A percentile compares a stretch with the other conserved stretches of the same genome.
Conservation (phyloP, 2,888 invertebrate genomes). For the Andrena praecox region DNA sequence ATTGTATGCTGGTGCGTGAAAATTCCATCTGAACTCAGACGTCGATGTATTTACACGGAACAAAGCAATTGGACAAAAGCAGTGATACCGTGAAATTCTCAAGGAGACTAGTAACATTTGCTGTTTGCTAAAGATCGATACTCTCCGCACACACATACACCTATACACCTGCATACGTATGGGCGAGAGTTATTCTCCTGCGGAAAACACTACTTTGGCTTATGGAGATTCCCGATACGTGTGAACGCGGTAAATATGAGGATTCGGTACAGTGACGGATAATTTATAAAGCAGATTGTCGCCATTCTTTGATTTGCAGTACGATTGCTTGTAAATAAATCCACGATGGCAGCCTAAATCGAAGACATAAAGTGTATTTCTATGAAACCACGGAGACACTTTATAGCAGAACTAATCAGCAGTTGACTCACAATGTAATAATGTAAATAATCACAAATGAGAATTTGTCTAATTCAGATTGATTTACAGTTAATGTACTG, state of each 20-base stretch:
- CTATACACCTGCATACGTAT: not conserved
- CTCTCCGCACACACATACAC: not conserved
- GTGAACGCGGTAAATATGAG: conserved; percentile 8
- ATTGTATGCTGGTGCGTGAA: too few species aligned
- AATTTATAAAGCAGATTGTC: conserved; percentile 16
- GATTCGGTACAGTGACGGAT: not conserved
- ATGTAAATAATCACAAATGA: not conserved
- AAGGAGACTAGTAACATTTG: conserved; percentile 26
- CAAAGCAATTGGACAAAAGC: not conserved
- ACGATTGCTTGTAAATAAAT: too few species aligned
- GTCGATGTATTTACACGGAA: not conserved
- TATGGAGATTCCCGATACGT: conserved; percentile 11
- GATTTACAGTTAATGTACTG: not conserved
- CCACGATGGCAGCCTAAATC: too few species aligned
- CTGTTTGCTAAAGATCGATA: conserved; percentile 15
- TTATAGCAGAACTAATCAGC: not conserved
- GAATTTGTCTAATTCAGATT: not conserved
- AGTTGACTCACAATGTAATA: not conserved
- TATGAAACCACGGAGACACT: not conserved
- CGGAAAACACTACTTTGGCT: conserved; percentile 12
- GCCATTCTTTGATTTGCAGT: not conserved
- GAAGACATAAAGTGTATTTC: not conserved
- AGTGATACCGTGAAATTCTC: not conserved
- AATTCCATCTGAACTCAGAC: too few species aligned
- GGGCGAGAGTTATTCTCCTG: conserved; percentile 2